A percentile compares a stretch with the other conserved stretches of the same genome.
phyloP scores from a whole-genome alignment of 2,797 vertebrate species.

The Poliocrania exsul region DNA sequence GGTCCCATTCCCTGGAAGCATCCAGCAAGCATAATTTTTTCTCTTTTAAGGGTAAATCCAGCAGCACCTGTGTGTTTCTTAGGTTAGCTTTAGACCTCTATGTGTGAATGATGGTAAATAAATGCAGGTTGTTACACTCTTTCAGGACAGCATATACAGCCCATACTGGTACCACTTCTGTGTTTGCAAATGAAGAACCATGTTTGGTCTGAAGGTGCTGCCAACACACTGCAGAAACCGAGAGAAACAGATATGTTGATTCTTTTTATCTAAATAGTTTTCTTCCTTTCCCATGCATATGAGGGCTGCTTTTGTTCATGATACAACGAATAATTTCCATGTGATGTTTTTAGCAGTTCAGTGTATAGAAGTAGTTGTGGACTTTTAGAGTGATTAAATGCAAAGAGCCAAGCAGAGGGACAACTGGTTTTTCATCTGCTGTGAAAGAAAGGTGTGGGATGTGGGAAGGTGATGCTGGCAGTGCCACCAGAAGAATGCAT shows the following conservation, averaged over 20 bases:
- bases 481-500: background rate
- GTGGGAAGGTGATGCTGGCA: background rate
- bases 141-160: background rate
- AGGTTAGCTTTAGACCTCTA: background rate
- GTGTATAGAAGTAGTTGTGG: background rate
- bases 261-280: background rate
- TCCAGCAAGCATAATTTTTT: rapidly evolving
- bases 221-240: background rate
- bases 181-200: background rate
- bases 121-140: rapidly evolving
- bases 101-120: background rate
- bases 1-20: background rate
- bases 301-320: background rate
- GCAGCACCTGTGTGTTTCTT: background rate
- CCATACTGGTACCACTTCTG: background rate
- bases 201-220: background rate
- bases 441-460: background rate
- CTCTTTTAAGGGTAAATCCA: background rate
- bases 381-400: background rate
- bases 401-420: background rate
- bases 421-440: background rate
- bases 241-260: background rate
- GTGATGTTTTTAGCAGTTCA: background rate
- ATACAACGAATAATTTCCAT: background rate
- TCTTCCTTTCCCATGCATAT: background rate